These are phyloP conservation scores for Zoanthus solanderi DNA, from an alignment of 92 coral and sea anemone genomes.

Conservation along the genomic window DNA sequence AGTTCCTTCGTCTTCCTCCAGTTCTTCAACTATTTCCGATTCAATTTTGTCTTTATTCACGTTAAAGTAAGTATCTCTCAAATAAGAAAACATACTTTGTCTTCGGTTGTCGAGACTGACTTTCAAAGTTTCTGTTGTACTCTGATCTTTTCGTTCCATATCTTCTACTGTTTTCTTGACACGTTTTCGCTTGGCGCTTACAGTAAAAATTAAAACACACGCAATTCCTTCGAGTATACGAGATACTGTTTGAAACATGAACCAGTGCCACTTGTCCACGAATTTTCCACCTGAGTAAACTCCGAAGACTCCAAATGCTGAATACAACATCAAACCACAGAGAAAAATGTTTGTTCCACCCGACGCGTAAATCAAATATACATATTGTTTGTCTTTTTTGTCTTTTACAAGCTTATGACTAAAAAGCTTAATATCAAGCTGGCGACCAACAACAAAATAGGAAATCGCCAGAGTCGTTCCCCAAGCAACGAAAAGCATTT, in stretches of 20 bases:
- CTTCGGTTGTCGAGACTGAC: constrained; percentile 25
- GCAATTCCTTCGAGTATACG: constrained; percentile 73
- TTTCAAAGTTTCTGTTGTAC: neutral
- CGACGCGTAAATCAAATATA: constrained; percentile 69
- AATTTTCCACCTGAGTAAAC: constrained; percentile 73
- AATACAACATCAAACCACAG: constrained; percentile 65
- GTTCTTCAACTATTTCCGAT: neutral
- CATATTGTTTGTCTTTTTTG: constrained; percentile 68
- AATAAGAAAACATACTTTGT: constrained; percentile 69
- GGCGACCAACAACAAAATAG: constrained; percentile 68
- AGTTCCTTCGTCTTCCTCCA: neutral
- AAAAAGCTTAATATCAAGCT: constrained; percentile 68
- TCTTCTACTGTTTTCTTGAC: constrained; percentile 40
- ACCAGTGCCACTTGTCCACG: constrained; percentile 85
- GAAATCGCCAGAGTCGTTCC: constrained; percentile 66
- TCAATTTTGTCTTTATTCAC: neutral
- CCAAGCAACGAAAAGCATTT: constrained; percentile 73
- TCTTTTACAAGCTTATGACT: constrained; percentile 60
- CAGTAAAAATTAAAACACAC: constrained; percentile 76
- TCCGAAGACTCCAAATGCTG: constrained; percentile 83
- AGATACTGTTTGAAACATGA: constrained; percentile 70
- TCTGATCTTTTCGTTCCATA: neutral
- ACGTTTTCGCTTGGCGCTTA: constrained; percentile 79
- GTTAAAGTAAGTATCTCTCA: constrained; percentile 42
- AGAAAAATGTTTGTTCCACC: constrained; percentile 69